These are phyloP conservation scores for Drosophila pruinosa DNA, from an alignment of 1,140 invertebrate species.

Conservation along the genomic window DNA sequence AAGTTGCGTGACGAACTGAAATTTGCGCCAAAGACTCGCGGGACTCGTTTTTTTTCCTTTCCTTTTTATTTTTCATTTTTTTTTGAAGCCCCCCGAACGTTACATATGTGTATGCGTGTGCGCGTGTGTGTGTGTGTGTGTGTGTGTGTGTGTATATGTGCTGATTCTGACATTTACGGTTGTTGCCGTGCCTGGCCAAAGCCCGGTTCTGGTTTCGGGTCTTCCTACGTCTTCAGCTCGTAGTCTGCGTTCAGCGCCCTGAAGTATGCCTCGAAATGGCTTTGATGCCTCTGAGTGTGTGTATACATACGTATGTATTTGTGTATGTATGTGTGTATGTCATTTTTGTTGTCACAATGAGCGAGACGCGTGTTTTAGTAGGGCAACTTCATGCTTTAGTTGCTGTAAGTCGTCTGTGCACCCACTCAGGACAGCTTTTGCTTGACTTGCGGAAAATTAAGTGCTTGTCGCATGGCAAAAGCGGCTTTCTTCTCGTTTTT, in stretches of 20 bases:
- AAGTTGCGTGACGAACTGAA: conserved; percentile 80
- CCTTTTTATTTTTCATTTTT: conserved; percentile 9
- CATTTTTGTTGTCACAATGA: conserved; percentile 34
- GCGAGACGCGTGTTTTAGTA: conserved; percentile 35
- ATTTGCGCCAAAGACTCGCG: conserved; percentile 77
- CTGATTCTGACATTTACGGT: conserved; percentile 63
- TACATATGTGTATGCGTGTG: background rate
- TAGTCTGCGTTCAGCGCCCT: conserved; percentile 40
- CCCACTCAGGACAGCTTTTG: conserved; percentile 47
- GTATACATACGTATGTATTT: conserved; percentile 1
- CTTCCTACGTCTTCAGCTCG: conserved; percentile 2
- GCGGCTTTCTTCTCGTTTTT: conserved; percentile 24
- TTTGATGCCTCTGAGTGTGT: conserved; percentile 54
- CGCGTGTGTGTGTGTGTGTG: background rate
- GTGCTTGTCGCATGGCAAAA: conserved; percentile 58
- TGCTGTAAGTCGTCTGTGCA: conserved; percentile 9
- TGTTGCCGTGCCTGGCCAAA: conserved; percentile 25
- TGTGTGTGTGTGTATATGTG: conserved; percentile 14
- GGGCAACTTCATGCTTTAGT: conserved; percentile 26
- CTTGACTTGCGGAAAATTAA: conserved; percentile 62
- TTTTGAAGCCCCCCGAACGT: conserved; percentile 29
- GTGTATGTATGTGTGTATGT: conserved; percentile 18
- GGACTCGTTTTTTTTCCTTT: conserved; percentile 44
- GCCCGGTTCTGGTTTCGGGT: conserved; percentile 6
- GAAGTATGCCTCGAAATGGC: conserved; percentile 72